Evolutionary conservation across 2,797 vertebrate species (phyloP).

Genomic region (Trachurus trachurus): DNA sequence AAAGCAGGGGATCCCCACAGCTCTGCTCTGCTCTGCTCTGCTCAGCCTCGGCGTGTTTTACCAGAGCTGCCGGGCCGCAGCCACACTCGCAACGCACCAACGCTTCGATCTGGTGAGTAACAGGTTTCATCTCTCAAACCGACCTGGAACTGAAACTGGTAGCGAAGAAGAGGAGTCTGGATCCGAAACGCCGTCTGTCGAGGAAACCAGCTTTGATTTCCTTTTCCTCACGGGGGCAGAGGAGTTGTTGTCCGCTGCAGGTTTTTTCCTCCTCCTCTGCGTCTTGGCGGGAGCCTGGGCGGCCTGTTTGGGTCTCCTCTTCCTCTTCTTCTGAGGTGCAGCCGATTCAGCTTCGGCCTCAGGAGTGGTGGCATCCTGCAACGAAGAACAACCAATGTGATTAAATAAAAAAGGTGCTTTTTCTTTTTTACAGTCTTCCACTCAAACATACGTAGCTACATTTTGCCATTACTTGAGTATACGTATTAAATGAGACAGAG

Average conservation of each 20-base stretch:
- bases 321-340: conserved; percentile 86
- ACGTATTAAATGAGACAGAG: too few relatives aligned
- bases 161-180: conserved; percentile 59
- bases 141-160: conserved; percentile 85
- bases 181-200: conserved; percentile 57
- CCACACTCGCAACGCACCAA: not conserved
- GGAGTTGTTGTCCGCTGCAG: not conserved
- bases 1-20: conserved; percentile 12
- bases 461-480: not conserved
- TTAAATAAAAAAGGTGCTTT: not conserved
- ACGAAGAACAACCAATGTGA: conserved; percentile 2
- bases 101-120: not conserved
- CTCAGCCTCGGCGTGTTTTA: not conserved
- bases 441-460: not conserved
- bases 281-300: conserved; percentile 86
- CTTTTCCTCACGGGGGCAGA: conserved; percentile 74
- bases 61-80: not conserved
- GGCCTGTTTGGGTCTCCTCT: conserved; percentile 85
- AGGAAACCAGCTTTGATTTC: conserved; percentile 74
- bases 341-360: conserved; percentile 40
- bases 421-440: not conserved
- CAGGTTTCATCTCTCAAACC: conserved; percentile 57
- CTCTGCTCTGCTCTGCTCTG: not conserved
- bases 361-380: conserved; percentile 64
- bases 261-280: conserved; percentile 83